phyloP scores from a whole-genome alignment of 2,888 invertebrate species.

The Uloborus plumipes region DNA sequence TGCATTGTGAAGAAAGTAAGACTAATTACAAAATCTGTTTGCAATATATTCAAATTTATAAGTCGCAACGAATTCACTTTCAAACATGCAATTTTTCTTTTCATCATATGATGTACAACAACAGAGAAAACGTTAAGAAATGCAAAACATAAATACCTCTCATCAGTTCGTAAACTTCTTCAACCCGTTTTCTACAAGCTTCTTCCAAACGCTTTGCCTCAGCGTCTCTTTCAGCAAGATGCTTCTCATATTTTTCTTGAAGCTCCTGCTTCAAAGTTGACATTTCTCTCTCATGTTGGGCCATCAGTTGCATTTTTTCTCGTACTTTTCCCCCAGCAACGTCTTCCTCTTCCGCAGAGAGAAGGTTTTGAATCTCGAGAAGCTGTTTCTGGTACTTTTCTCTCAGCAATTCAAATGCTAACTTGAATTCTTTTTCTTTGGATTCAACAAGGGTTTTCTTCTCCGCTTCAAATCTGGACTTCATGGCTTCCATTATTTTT shows the following conservation, averaged over 20 bases:
- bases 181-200: conserved; percentile 28
- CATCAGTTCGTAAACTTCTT: conserved; percentile 42
- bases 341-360: neutral
- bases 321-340: neutral
- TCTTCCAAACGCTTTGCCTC: conserved; percentile 34
- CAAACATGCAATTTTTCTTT: no score
- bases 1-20: no score
- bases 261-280: conserved; percentile 54
- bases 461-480: conserved; percentile 36
- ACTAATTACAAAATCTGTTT: no score
- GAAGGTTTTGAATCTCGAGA: neutral
- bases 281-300: conserved; percentile 55
- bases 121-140: no score
- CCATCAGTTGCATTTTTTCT: conserved; percentile 28
- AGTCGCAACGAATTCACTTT: no score
- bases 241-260: conserved; percentile 34
- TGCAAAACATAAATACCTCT: conserved; percentile 19
- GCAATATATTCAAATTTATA: no score
- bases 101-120: no score
- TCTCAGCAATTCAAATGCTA: conserved; percentile 10
- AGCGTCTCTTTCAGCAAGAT: conserved; percentile 5
- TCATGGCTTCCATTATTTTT: conserved; percentile 12
- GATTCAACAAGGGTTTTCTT: conserved; percentile 15
- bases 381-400: conserved; percentile 24
- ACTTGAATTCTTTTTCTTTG: conserved; percentile 30